Percentiles rank a stretch among this genome's conserved stretches.
Evolutionary conservation across 2,113 vertebrate genomes (phyloP).

Genomic region (Barnardius zonarius): DNA sequence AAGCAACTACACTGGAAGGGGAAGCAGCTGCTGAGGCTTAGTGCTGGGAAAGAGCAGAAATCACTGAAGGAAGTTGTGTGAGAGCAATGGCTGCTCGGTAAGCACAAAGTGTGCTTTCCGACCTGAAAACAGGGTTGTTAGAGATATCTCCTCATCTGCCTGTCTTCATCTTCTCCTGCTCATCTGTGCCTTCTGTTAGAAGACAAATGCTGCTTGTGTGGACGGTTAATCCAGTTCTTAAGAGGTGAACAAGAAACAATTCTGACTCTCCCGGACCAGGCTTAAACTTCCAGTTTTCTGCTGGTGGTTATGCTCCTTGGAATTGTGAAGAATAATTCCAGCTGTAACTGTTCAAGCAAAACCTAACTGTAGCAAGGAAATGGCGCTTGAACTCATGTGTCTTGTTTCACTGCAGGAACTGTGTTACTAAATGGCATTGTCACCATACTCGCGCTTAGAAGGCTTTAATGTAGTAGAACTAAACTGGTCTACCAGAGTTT

Average conservation of each 20-base stretch:
- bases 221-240: neutral
- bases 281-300: neutral
- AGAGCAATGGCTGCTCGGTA: neutral
- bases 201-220: neutral
- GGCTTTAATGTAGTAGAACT: neutral
- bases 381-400: fast-evolving
- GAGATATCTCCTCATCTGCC: neutral
- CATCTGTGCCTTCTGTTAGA: neutral
- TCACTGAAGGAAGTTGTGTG: neutral
- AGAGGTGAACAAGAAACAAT: neutral
- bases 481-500: neutral
- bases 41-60: neutral
- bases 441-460: fast-evolving
- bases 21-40: neutral
- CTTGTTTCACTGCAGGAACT: neutral
- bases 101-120: neutral
- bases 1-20: neutral
- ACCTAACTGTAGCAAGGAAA: neutral
- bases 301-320: neutral
- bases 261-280: neutral
- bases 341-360: neutral
- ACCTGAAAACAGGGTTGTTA: neutral
- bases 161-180: neutral
- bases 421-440: neutral
- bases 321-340: neutral